These are phyloP conservation scores for Aphelocoma californica DNA, from an alignment of 2,797 vertebrate genomes.

Conservation along the genomic window DNA sequence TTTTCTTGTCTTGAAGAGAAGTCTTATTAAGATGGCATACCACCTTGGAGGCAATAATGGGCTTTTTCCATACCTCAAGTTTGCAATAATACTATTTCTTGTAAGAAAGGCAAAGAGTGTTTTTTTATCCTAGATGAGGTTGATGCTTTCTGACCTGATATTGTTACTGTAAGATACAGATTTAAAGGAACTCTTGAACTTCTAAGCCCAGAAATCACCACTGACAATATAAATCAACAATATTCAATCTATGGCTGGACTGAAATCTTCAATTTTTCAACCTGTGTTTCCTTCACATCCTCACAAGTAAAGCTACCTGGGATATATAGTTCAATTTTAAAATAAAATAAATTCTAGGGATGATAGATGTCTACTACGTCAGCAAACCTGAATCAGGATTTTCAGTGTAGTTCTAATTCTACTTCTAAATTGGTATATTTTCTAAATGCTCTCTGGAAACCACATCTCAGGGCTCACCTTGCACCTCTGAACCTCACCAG, in stretches of 20 bases:
- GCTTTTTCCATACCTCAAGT: constrained; percentile 58
- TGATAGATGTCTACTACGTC: background rate
- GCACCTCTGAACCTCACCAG: background rate
- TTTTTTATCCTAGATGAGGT: constrained; percentile 36
- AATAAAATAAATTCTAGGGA: background rate
- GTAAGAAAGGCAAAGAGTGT: constrained; percentile 22
- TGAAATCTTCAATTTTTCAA: background rate
- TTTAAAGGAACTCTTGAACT: constrained; percentile 41
- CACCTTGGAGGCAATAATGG: constrained; percentile 68
- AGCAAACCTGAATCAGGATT: background rate
- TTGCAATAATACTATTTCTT: constrained; percentile 69
- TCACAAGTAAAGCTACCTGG: background rate
- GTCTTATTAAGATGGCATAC: constrained; percentile 73
- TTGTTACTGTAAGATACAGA: constrained; percentile 56
- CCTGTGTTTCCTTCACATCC: background rate
- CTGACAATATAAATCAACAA: constrained; percentile 31
- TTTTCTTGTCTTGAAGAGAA: constrained; percentile 71
- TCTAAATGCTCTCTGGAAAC: background rate
- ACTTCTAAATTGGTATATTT: background rate
- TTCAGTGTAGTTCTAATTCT: background rate
- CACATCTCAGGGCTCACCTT: background rate
- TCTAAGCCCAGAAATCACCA: background rate
- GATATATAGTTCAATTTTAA: background rate
- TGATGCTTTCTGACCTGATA: constrained; percentile 65
- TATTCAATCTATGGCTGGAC: background rate